phyloP scores from a whole-genome alignment of 1,140 invertebrate species.

The Epicauta chinensis region DNA sequence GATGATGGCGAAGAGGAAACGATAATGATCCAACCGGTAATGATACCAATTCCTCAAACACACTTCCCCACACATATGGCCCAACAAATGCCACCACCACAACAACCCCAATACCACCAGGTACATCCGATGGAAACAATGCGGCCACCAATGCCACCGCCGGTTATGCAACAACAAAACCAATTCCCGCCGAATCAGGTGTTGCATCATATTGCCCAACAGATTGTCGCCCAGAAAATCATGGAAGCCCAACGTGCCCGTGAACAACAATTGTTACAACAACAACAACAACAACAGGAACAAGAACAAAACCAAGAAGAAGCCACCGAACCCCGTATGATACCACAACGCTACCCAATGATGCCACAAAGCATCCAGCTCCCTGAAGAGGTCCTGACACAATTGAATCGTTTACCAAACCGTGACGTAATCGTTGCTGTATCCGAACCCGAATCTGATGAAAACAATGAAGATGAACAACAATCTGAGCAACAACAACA shows the following conservation, averaged over 20 bases:
- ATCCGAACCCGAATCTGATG: slow-evolving; percentile 34
- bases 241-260: slow-evolving; percentile 32
- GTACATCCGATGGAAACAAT: slow-evolving; percentile 36
- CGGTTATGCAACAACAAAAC: slow-evolving; percentile 15
- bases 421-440: slow-evolving; percentile 37
- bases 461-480: slow-evolving; percentile 30
- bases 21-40: slow-evolving; percentile 42
- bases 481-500: slow-evolving; percentile 17
- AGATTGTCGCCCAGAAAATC: slow-evolving; percentile 40
- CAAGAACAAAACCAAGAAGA: slow-evolving; percentile 17
- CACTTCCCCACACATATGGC: slow-evolving; percentile 39
- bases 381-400: slow-evolving; percentile 53
- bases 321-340: slow-evolving; percentile 20
- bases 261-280: slow-evolving; percentile 19
- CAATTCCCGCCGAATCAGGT: slow-evolving; percentile 33
- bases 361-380: slow-evolving; percentile 47
- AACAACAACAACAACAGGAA: slow-evolving; percentile 16
- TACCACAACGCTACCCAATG: slow-evolving; percentile 37
- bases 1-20: slow-evolving; percentile 37
- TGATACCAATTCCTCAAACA: slow-evolving; percentile 37
- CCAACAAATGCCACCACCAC: slow-evolving; percentile 25
- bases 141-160: slow-evolving; percentile 35
- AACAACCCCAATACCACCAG: slow-evolving; percentile 16
- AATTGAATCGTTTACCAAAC: slow-evolving; percentile 45
- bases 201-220: slow-evolving; percentile 40